Base-by-base conservation (phyloP, 2,113 vertebrate genomes). In the Uropsilus gracilis region DNA sequence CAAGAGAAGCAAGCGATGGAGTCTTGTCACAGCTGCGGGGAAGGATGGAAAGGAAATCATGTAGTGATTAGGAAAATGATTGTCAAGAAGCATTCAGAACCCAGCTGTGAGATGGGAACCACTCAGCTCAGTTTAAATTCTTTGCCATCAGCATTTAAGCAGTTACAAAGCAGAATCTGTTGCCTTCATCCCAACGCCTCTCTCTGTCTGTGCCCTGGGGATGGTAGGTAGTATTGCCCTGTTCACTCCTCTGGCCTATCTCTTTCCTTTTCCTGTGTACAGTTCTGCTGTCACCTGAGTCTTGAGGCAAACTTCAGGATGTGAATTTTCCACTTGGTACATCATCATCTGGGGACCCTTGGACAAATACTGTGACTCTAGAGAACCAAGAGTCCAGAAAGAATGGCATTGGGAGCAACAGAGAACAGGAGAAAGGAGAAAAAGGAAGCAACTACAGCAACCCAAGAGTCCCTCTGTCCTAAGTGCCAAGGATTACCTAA, bases 51-150 rank as follows among this genome's bases (percentile, higher is more conserved):
- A 93, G 96, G 83, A 86, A 95, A 93, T 91, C 64, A 48, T 61
- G 86, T 37, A 32, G 71, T 90, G 72, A 95, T 97, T 92, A 92
- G 93, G 88, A 82, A 66, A 61, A 59, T 59, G 81, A 95, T 73
- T 82, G 86, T 94, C 71, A 72, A 94, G 92, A 72, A 77, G 90
- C 85, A 95, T 96, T 97, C 88, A 96, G 93, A 97, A 30, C 59
- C 96, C 96, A 95, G 94, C 95, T 95, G 97, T 76, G 90, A 63
- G 68, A 46, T 26, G 72, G 72, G 71, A 95, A 44, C 57, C 48
- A 82, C 94, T 89, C 46, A 63, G 71, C 85, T 95, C 72, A 9
- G 72, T 77, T 68, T 28, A 71, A 28, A 78, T 55, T 69, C 66
- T 44, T 80, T 66, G 46, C 69, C 6, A 26, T 94, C 72, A 82